Evolutionary conservation across 2,888 invertebrate genomes (phyloP), one percentile per base, ranked within the genome.

Genomic region (Lasioglossum vierecki): DNA sequence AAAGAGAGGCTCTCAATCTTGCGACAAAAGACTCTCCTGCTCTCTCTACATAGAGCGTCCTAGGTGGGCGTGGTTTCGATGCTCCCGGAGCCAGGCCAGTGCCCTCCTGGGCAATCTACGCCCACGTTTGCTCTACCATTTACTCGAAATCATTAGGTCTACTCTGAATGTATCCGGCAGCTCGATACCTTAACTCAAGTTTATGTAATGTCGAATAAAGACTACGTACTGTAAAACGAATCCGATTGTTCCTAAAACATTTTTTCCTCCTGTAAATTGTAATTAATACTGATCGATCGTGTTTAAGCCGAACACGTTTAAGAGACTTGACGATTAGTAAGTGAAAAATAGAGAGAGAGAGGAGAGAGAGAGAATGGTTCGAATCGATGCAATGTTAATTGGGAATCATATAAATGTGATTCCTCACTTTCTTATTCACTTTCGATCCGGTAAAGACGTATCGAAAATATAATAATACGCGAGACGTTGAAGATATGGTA

Each of bases 401-500:
- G 49, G 22, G 41, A 76, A 80, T 68, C 35, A 41, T 80, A 60
- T 15, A 63, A 80, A 76, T 39, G 41, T 44, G 39, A 44, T 63
- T 72, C 35, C 49, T 11, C 39, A 39, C 49, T 57, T 44, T 68
- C n/a, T 30, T 73, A 18, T 68, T 68, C 30, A 83, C 35, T 63
- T 82, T 78, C 70, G 49, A 75, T 39, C 8, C 39, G 70, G 76
- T n/a, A 39, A 68, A 80, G 80, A 63, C 76, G 68, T 68, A 68
- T 68, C 68, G 68, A 68, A 72, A 78, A 77, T 78, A 35, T 68
- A 84, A 82, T 60, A 74, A 77, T 60, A 74, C 41, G 72, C 46
- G 53, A 76, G 46, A 73, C 39, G n/a, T 63, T 60, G 63, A 75
- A 85, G 80, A 85, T 83, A 80, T 85, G 84, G 66, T 68, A 74